These are phyloP conservation scores for Athrips mouffetella DNA, from an alignment of 2,888 invertebrate species.

Conservation along the genomic window DNA sequence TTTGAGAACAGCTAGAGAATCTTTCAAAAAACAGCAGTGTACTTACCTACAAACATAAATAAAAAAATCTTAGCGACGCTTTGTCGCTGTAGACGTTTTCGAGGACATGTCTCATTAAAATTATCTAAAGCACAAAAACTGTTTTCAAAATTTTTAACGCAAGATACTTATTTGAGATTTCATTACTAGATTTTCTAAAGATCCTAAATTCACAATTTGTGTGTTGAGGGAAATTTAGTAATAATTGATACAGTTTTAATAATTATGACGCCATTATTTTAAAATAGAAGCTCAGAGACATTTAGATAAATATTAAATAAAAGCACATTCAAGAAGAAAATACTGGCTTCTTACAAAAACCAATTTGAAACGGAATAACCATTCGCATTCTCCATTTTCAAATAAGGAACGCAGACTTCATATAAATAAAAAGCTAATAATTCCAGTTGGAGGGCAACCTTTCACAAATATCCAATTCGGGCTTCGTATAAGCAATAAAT, in stretches of 20 bases:
- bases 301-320: background rate
- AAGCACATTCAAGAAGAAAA: background rate
- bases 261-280: background rate
- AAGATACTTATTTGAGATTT: background rate
- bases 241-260: too few species aligned
- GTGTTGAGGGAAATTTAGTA: background rate
- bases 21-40: too few species aligned
- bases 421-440: constrained; percentile 41
- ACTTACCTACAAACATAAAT: background rate
- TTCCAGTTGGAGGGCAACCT: constrained; percentile 63
- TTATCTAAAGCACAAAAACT: constrained; percentile 33
- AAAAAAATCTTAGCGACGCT: too few species aligned
- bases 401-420: constrained; percentile 28
- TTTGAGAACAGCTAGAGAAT: too few species aligned
- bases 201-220: too few species aligned
- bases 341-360: background rate
- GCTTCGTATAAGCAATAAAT: constrained; percentile 78
- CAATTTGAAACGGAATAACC: constrained; percentile 3
- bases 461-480: constrained; percentile 76
- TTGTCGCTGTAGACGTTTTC: constrained; percentile 22
- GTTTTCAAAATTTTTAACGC: background rate
- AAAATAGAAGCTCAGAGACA: too few species aligned
- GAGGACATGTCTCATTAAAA: constrained; percentile 65
- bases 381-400: constrained; percentile 24
- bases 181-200: background rate